These are phyloP conservation scores for Anticlea derivata DNA, from an alignment of 2,888 invertebrate species.

Conservation along the genomic window DNA sequence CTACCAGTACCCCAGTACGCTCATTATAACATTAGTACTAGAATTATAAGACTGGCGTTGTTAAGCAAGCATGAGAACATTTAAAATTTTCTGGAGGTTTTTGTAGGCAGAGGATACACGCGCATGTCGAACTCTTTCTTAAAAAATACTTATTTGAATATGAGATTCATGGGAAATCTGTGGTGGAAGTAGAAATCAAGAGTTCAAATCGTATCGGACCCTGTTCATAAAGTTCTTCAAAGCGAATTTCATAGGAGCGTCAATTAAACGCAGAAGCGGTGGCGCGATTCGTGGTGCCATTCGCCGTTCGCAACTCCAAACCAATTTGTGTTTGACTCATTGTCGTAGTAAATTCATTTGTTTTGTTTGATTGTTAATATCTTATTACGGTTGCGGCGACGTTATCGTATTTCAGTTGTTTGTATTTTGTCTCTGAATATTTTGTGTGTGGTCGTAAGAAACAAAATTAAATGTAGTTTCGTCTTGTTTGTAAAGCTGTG, in stretches of 20 bases:
- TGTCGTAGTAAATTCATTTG: conserved; percentile 42
- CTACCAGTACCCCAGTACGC: neutral
- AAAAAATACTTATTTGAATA: no score
- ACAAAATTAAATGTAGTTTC: no score
- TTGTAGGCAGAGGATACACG: no score
- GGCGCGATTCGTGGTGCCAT: conserved; percentile 46
- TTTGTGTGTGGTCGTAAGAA: neutral
- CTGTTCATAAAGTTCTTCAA: neutral
- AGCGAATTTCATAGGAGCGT: conserved; percentile 59
- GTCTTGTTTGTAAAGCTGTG: no score
- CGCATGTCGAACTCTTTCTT: no score
- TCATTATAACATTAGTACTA: no score
- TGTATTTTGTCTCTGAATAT: conserved; percentile 1
- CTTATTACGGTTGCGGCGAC: conserved; percentile 16
- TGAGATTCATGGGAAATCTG: no score
- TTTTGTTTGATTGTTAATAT: conserved; percentile 32
- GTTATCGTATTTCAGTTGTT: conserved; percentile 9
- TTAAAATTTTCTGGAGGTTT: no score
- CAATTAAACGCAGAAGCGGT: conserved; percentile 53
- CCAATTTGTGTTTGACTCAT: conserved; percentile 52
- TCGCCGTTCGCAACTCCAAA: conserved; percentile 39
- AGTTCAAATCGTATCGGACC: conserved; percentile 8
- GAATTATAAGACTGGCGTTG: no score
- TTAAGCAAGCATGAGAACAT: no score
- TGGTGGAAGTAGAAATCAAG: no score